Conservation (phyloP, 2,797 vertebrate genomes). For the Eurystomus glaucurus region DNA sequence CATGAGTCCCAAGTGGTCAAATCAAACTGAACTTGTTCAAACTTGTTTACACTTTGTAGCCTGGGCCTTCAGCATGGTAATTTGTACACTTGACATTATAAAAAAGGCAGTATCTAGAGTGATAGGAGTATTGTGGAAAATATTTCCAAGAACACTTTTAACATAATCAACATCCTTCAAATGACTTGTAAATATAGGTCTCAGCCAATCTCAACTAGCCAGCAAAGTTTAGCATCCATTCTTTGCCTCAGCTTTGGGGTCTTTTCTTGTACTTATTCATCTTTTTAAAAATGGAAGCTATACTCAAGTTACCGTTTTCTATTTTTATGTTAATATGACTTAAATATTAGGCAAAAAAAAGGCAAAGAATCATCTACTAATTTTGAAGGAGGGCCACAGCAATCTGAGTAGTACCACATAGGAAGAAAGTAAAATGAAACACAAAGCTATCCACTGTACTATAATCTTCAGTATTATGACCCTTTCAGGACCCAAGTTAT, state of each 20-base stretch:
- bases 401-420: background rate
- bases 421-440: background rate
- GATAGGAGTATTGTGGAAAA: background rate
- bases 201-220: background rate
- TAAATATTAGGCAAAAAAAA: background rate
- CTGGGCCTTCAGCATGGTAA: background rate
- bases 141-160: background rate
- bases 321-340: background rate
- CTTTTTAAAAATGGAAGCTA: background rate
- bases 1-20: background rate
- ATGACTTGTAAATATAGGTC: background rate
- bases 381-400: background rate
- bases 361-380: background rate
- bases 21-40: background rate
- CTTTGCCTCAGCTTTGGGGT: background rate
- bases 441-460: accelerated
- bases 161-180: background rate
- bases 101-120: background rate
- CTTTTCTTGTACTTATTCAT: background rate
- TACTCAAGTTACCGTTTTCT: background rate
- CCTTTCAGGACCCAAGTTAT: background rate
- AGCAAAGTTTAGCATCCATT: background rate
- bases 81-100: background rate
- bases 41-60: background rate
- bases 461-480: background rate